Percentiles rank a stretch among this genome's conserved stretches.
Evolutionary conservation across 2,797 vertebrate genomes (phyloP).

Genomic region (Rhinoraja longicauda): DNA sequence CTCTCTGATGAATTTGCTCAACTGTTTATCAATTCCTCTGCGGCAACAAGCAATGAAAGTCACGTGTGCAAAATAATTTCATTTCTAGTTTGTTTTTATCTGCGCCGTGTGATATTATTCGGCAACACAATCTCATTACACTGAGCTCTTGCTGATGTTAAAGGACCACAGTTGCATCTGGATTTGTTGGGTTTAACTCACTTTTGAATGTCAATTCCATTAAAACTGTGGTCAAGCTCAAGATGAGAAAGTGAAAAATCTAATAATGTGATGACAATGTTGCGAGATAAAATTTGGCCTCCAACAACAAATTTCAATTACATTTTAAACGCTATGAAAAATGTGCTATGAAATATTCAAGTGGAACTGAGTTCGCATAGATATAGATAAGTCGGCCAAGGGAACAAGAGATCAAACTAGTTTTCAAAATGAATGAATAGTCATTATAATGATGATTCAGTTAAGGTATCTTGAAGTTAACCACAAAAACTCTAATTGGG

Average conservation of each 20-base stretch:
- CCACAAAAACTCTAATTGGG: neutral
- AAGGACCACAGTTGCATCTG: neutral
- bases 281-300: conserved; percentile 15
- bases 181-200: neutral
- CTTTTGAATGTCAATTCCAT: neutral
- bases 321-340: neutral
- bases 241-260: conserved; percentile 2
- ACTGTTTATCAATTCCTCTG: neutral
- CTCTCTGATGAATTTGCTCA: neutral
- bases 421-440: conserved; percentile 5
- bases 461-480: neutral
- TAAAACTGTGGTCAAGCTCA: conserved; percentile 31
- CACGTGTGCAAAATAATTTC: neutral
- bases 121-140: conserved; percentile 4
- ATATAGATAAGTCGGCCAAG: neutral
- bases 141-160: too few relatives aligned
- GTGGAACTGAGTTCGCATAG: neutral
- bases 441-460: neutral
- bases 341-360: conserved; percentile 8
- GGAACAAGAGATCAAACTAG: neutral
- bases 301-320: neutral
- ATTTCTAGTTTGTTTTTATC: conserved; percentile 10
- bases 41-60: neutral
- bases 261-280: conserved; percentile 12
- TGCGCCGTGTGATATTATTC: neutral